Conservation (phyloP, 2,888 invertebrate genomes). For the Agonopterix alstromeriana region DNA sequence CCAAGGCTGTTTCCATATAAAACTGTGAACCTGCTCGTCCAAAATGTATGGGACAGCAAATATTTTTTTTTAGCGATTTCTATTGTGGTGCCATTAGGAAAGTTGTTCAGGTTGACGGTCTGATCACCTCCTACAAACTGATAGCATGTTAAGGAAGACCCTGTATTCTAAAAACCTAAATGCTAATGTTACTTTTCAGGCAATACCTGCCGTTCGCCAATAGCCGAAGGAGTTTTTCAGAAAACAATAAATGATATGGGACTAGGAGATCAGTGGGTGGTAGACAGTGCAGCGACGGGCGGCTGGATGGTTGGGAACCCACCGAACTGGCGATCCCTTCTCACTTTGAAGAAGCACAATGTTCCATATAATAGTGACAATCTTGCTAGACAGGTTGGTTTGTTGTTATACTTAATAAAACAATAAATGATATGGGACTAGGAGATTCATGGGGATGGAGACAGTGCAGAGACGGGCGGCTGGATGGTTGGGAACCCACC, state of each 20-base stretch:
- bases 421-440: slow-evolving; percentile 81
- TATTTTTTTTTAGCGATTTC: too few species aligned
- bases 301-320: slow-evolving; percentile 91
- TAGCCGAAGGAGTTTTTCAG: slow-evolving; percentile 94
- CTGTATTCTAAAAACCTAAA: background rate
- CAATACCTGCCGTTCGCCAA: slow-evolving; percentile 97
- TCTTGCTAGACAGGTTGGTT: slow-evolving; percentile 84
- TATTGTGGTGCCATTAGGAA: too few species aligned
- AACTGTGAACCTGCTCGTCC: too few species aligned
- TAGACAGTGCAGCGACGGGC: slow-evolving; percentile 94
- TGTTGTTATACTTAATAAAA: slow-evolving; percentile 35
- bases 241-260: slow-evolving; percentile 83
- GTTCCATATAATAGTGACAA: slow-evolving; percentile 80
- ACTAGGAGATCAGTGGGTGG: slow-evolving; percentile 82
- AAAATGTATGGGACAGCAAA: too few species aligned
- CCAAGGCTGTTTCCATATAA: too few species aligned
- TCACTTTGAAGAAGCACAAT: slow-evolving; percentile 83
- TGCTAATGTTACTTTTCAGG: slow-evolving; percentile 73
- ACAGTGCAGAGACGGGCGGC: slow-evolving; percentile 93
- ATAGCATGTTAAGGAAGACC: background rate
- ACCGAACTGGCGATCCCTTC: slow-evolving; percentile 88
- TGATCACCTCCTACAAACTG: too few species aligned
- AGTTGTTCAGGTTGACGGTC: too few species aligned
- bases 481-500: slow-evolving; percentile 94
- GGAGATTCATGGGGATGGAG: slow-evolving; percentile 85